Conservation (phyloP, 2,888 invertebrate genomes). For the Idaea biselata region DNA sequence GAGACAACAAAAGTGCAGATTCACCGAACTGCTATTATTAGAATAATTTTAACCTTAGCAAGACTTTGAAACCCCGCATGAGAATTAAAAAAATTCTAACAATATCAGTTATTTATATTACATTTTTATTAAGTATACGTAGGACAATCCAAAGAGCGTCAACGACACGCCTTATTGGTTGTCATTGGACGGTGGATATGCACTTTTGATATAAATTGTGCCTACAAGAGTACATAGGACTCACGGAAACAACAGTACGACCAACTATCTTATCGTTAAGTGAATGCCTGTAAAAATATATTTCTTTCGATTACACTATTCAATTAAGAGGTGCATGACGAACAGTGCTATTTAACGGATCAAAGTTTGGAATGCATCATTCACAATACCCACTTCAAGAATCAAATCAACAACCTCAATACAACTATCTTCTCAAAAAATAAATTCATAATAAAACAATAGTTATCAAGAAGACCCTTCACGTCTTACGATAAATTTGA, state of each 20-base stretch:
- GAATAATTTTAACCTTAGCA: too few relatives aligned
- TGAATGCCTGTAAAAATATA: constrained; percentile 66
- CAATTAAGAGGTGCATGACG: constrained; percentile 65
- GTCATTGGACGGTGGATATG: too few relatives aligned
- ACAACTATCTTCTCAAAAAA: constrained; percentile 52
- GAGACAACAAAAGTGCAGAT: too few relatives aligned
- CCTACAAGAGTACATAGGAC: constrained; percentile 21
- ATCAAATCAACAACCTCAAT: constrained; percentile 58
- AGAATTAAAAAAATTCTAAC: too few relatives aligned
- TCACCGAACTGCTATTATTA: too few relatives aligned
- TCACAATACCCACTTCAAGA: constrained; percentile 65
- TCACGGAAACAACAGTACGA: constrained; percentile 40
- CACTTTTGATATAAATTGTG: too few relatives aligned
- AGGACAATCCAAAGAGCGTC: too few relatives aligned
- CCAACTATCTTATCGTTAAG: constrained; percentile 47
- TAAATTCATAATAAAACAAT: constrained; percentile 45
- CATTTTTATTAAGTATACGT: too few relatives aligned
- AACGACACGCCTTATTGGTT: too few relatives aligned
- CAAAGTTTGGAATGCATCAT: constrained; percentile 70
- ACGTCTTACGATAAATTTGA: background rate
- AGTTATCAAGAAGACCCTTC: constrained; percentile 35
- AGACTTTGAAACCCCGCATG: too few relatives aligned
- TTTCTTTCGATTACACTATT: constrained; percentile 52
- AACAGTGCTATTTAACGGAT: constrained; percentile 68
- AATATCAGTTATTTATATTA: too few relatives aligned